Evolutionary conservation across 2,888 invertebrate genomes (phyloP).

Genomic region (Hydraecia micacea): DNA sequence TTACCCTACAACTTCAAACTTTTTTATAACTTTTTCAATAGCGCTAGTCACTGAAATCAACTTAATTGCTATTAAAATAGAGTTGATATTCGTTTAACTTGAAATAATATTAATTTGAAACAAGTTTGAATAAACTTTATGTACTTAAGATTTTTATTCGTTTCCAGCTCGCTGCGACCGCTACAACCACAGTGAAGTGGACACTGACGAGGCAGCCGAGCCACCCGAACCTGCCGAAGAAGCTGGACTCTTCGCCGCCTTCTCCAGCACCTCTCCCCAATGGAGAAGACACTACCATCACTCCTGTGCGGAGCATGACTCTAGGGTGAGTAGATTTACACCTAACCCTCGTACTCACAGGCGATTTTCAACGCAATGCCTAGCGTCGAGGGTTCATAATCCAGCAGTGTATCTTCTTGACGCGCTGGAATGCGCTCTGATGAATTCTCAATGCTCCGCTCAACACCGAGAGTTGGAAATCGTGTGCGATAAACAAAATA

Average conservation of each 20-base stretch:
- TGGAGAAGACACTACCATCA: slow-evolving; percentile 85
- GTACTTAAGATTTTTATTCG: background rate
- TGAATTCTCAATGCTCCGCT: no score
- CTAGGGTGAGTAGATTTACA: slow-evolving; percentile 66
- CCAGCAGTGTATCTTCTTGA: background rate
- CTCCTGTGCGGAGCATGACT: slow-evolving; percentile 79
- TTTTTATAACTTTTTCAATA: no score
- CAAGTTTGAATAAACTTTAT: no score
- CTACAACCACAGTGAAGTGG: slow-evolving; percentile 89
- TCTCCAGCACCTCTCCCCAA: slow-evolving; percentile 87
- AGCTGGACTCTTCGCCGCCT: slow-evolving; percentile 85
- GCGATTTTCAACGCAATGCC: background rate
- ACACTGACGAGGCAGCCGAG: slow-evolving; percentile 88
- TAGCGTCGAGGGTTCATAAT: background rate
- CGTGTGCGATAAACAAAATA: no score
- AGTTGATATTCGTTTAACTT: no score
- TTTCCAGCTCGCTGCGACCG: slow-evolving; percentile 86
- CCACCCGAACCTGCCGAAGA: slow-evolving; percentile 77
- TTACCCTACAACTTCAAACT: no score
- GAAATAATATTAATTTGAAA: no score
- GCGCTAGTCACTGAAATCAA: no score
- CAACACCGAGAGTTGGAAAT: background rate
- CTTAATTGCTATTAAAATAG: no score
- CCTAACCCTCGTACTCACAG: no score
- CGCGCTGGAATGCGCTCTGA: background rate